Conservation (phyloP, 2,113 vertebrate genomes). For the Sceloporus undulatus region DNA sequence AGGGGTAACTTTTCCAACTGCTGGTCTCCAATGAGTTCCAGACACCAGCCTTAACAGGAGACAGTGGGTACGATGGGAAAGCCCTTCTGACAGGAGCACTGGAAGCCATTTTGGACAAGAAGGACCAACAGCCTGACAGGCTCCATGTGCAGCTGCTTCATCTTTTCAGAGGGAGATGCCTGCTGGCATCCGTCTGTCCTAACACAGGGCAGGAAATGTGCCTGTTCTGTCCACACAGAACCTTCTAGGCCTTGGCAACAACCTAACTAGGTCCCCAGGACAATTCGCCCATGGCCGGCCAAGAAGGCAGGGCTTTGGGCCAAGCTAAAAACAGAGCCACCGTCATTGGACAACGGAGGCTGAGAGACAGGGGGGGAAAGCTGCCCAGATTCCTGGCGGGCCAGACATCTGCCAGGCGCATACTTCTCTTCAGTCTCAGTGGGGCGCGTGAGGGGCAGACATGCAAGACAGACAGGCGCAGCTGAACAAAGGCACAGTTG, state of each 20-base stretch:
- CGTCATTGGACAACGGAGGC: not conserved
- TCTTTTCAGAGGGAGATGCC: too few species aligned
- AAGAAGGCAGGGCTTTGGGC: not conserved
- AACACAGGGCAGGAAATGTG: too few species aligned
- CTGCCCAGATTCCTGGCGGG: not conserved
- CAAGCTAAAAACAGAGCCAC: slow-evolving; percentile 5
- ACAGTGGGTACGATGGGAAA: not conserved
- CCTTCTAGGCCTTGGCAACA: not conserved
- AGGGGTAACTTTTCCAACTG: too few species aligned
- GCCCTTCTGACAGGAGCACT: not conserved
- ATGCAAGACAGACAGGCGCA: not conserved
- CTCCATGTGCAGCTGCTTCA: too few species aligned
- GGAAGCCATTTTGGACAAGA: not conserved
- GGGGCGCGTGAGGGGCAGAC: too few species aligned
- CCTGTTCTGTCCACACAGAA: not conserved
- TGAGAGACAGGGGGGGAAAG: not conserved
- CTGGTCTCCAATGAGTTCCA: not conserved
- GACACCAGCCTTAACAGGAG: not conserved
- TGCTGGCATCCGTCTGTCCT: too few species aligned
- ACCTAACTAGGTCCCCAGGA: rapidly evolving
- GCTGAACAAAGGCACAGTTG: not conserved
- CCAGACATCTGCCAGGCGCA: not conserved
- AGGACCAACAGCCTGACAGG: not conserved
- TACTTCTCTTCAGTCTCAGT: not conserved
- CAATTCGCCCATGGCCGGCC: not conserved